A percentile compares a stretch with the other conserved stretches of the same genome.
These are phyloP conservation scores for Noctua pronuba DNA, from an alignment of 2,888 invertebrate species.

Conservation along the genomic window DNA sequence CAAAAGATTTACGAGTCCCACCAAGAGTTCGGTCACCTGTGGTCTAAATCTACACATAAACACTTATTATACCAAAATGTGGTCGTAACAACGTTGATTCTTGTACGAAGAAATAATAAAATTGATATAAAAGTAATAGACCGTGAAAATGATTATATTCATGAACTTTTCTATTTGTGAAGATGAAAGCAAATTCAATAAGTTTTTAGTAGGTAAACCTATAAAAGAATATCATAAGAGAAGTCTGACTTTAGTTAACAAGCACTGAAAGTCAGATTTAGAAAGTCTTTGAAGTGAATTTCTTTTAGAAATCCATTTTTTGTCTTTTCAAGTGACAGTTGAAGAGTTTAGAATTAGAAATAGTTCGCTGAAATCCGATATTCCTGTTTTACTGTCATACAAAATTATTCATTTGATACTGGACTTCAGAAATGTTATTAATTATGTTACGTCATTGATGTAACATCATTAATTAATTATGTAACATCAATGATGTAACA, in stretches of 20 bases:
- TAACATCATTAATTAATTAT: constrained; percentile 14
- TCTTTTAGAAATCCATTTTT: constrained; percentile 38
- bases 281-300: constrained; percentile 43
- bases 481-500: constrained; percentile 15
- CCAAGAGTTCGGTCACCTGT: constrained; percentile 1
- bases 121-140: constrained; percentile 16
- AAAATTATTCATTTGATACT: constrained; percentile 8
- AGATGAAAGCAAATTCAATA: constrained; percentile 47
- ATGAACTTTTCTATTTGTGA: constrained; percentile 20
- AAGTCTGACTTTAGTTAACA: constrained; percentile 3
- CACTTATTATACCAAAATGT: neutral
- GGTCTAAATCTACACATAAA: neutral
- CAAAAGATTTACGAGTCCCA: neutral
- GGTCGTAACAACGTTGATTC: neutral
- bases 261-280: constrained; percentile 9
- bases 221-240: constrained; percentile 26
- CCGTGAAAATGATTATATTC: constrained; percentile 22
- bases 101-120: constrained; percentile 22
- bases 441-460: constrained; percentile 12
- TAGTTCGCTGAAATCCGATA: constrained; percentile 32
- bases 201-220: constrained; percentile 19
- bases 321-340: constrained; percentile 18
- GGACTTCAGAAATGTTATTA: constrained; percentile 11
- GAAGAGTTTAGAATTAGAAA: constrained; percentile 37
- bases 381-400: constrained; percentile 21